phyloP scores from a whole-genome alignment of 1,140 invertebrate genomes.

The Onthophagus taurus region DNA sequence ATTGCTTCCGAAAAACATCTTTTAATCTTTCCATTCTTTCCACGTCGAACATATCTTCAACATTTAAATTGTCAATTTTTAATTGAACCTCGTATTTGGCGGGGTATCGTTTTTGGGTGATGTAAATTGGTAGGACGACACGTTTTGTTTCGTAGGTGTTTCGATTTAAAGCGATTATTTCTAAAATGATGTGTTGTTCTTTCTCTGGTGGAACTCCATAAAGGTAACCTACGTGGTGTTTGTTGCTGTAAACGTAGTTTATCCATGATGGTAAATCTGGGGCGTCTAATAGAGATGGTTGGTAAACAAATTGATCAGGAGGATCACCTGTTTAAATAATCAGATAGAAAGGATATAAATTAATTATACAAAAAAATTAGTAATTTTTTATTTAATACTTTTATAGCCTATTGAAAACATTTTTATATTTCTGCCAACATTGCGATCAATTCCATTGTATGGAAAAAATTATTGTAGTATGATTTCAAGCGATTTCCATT shows the following conservation, averaged over 20 bases:
- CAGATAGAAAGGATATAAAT: too few relatives aligned
- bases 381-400: conserved; percentile 9
- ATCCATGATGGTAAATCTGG: conserved; percentile 80
- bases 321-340: conserved; percentile 36
- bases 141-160: conserved; percentile 65
- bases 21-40: conserved; percentile 58
- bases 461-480: too few relatives aligned
- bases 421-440: too few relatives aligned
- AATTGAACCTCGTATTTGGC: conserved; percentile 70
- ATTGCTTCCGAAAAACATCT: conserved; percentile 59
- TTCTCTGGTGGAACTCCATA: conserved; percentile 67
- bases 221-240: conserved; percentile 62
- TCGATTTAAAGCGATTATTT: conserved; percentile 66
- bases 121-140: conserved; percentile 51
- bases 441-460: too few relatives aligned
- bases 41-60: conserved; percentile 67
- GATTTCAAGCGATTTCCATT: too few relatives aligned
- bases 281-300: conserved; percentile 54
- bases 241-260: conserved; percentile 65
- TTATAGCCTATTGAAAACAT: too few relatives aligned
- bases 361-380: conserved; percentile 5
- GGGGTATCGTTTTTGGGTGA: conserved; percentile 54
- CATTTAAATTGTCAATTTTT: conserved; percentile 82
- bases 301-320: conserved; percentile 55
- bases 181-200: conserved; percentile 49